Evolutionary conservation across 2,113 vertebrate species (phyloP).

Genomic region (Nanger granti): DNA sequence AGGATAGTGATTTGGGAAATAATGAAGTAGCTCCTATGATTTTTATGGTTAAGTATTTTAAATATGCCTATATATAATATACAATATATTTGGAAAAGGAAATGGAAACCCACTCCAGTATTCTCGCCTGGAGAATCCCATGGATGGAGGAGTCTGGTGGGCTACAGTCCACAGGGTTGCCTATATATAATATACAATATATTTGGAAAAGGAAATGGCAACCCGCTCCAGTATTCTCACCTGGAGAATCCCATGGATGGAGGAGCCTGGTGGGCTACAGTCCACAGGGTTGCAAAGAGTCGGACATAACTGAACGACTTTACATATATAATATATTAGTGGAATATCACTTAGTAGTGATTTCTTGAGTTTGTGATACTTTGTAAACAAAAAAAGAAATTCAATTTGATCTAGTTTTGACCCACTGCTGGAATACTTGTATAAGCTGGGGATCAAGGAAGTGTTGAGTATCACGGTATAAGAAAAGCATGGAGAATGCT

Average conservation of each 20-base stretch:
- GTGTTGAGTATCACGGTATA: not conserved
- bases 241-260: too few relatives aligned
- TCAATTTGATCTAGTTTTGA: not conserved
- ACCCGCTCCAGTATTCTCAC: too few relatives aligned
- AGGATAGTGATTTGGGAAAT: not conserved
- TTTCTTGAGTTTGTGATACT: not conserved
- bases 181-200: not conserved
- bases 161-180: not conserved
- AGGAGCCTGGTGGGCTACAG: too few relatives aligned
- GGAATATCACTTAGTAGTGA: not conserved
- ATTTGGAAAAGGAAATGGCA: too few relatives aligned
- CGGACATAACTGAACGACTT: fast-evolving
- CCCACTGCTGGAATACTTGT: not conserved
- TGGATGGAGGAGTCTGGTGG: too few relatives aligned
- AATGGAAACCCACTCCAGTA: too few relatives aligned
- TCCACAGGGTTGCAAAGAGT: too few relatives aligned
- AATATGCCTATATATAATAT: not conserved
- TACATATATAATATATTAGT: not conserved
- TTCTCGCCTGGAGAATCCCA: too few relatives aligned
- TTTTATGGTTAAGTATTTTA: slow-evolving; percentile 6
- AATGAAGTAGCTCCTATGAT: not conserved
- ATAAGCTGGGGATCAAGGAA: not conserved
- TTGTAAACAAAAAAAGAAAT: not conserved
- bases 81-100: not conserved
- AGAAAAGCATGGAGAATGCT: not conserved